These are phyloP conservation scores for Clarias magur DNA, from an alignment of 2,113 vertebrate species.

Conservation along the genomic window DNA sequence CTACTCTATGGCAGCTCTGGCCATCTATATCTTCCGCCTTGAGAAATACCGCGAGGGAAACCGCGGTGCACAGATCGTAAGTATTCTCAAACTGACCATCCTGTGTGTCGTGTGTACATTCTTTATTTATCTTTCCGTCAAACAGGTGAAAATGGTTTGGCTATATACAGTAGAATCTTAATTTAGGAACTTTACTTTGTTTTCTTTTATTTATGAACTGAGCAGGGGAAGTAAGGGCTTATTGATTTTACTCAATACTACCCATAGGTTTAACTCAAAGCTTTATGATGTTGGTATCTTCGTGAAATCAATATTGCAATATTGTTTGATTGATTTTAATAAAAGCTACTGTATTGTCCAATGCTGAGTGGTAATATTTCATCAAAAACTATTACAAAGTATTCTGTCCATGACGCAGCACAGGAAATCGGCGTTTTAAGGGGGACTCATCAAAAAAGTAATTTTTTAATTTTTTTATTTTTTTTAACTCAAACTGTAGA, in stretches of 20 bases:
- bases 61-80: constrained; percentile 83
- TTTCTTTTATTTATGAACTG: not conserved
- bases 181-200: not conserved
- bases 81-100: constrained; percentile 52
- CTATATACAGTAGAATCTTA: not conserved
- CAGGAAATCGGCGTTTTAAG: not conserved
- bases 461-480: no score
- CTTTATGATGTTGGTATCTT: not conserved
- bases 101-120: not conserved
- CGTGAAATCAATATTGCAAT: not conserved
- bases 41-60: constrained; percentile 89
- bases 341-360: not conserved
- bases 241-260: no score
- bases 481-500: not conserved
- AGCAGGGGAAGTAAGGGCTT: not conserved
- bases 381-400: not conserved
- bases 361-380: not conserved
- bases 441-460: not conserved
- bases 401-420: not conserved
- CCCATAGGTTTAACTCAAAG: not conserved
- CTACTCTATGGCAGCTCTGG: constrained; percentile 80
- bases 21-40: constrained; percentile 81
- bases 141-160: not conserved
- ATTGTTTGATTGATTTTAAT: not conserved
- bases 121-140: not conserved